A percentile compares a stretch with the other conserved stretches of the same genome.
phyloP scores from a whole-genome alignment of 1,140 invertebrate genomes.

The Drosophila repletoides region DNA sequence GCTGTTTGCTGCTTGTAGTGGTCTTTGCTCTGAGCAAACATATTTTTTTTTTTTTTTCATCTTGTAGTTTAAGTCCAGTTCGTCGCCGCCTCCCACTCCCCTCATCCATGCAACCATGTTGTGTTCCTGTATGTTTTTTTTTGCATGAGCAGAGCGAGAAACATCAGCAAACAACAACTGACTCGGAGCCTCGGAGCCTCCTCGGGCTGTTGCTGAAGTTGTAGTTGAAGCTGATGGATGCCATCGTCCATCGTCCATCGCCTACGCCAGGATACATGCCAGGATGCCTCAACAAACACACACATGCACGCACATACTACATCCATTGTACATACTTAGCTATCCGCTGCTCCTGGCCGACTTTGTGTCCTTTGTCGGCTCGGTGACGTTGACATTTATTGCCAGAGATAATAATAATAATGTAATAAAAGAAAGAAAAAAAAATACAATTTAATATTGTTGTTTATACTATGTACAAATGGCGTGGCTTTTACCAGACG shows the following conservation, averaged over 20 bases:
- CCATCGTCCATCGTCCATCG: neutral
- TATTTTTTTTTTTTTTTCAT: slow-evolving; percentile 42
- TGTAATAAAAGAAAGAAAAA: slow-evolving; percentile 72
- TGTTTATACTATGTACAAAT: slow-evolving; percentile 71
- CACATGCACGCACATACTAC: slow-evolving; percentile 49
- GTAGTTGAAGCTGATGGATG: slow-evolving; percentile 18
- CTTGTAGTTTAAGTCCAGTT: slow-evolving; percentile 44
- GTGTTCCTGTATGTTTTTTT: slow-evolving; percentile 25
- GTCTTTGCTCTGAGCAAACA: slow-evolving; percentile 12
- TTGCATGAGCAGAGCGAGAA: slow-evolving; percentile 34
- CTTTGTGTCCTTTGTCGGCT: slow-evolving; percentile 56
- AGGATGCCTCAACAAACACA: slow-evolving; percentile 18
- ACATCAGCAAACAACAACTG: slow-evolving; percentile 30
- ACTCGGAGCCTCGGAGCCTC: neutral
- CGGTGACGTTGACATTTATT: slow-evolving; percentile 80
- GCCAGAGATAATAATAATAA: slow-evolving; percentile 81
- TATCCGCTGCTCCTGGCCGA: slow-evolving; percentile 22
- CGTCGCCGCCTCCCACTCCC: neutral
- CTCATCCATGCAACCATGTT: neutral
- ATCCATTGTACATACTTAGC: slow-evolving; percentile 31
- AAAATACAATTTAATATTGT: slow-evolving; percentile 81
- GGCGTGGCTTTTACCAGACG: slow-evolving; percentile 25
- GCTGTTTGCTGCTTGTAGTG: neutral
- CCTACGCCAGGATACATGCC: slow-evolving; percentile 5
- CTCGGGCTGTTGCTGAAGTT: slow-evolving; percentile 4